A percentile compares a stretch with the other conserved stretches of the same genome.
Evolutionary conservation across 2,888 invertebrate genomes (phyloP).

Genomic region (Tachystola acroxantha): DNA sequence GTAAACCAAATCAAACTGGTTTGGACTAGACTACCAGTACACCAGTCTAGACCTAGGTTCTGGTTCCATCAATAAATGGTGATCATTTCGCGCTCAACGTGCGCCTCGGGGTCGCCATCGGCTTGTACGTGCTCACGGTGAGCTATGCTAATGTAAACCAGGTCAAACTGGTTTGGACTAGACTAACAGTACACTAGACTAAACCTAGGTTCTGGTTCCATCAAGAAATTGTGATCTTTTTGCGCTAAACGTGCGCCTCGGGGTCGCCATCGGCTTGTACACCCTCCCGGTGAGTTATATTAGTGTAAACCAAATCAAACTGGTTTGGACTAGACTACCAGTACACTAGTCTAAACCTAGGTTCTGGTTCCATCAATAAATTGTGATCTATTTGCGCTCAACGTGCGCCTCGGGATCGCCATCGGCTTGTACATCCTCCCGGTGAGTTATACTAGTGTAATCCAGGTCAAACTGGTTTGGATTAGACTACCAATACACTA

Average conservation of each 20-base stretch:
- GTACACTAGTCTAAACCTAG: slow-evolving; percentile 80
- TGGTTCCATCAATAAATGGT: slow-evolving; percentile 86
- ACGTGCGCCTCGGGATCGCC: slow-evolving; percentile 69
- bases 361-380: slow-evolving; percentile 87
- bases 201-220: slow-evolving; percentile 87
- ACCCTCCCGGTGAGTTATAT: slow-evolving; percentile 57
- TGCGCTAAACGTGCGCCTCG: slow-evolving; percentile 70
- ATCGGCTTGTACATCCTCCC: slow-evolving; percentile 75
- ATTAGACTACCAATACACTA: slow-evolving; percentile 42
- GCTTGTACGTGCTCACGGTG: slow-evolving; percentile 70
- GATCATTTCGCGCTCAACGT: slow-evolving; percentile 72
- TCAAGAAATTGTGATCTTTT: slow-evolving; percentile 79
- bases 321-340: neutral
- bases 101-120: slow-evolving; percentile 72
- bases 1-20: neutral
- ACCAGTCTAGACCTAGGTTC: slow-evolving; percentile 81
- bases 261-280: slow-evolving; percentile 75
- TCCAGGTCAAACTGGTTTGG: neutral
- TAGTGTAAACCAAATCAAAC: neutral
- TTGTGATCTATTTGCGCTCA: slow-evolving; percentile 72
- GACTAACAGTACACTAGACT: slow-evolving; percentile 60
- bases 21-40: slow-evolving; percentile 26
- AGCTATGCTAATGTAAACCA: slow-evolving; percentile 18
- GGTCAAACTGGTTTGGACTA: neutral
- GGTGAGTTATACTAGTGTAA: slow-evolving; percentile 29